phyloP scores from a whole-genome alignment of 2,797 vertebrate genomes.

The Paedocypris micromegethes region DNA sequence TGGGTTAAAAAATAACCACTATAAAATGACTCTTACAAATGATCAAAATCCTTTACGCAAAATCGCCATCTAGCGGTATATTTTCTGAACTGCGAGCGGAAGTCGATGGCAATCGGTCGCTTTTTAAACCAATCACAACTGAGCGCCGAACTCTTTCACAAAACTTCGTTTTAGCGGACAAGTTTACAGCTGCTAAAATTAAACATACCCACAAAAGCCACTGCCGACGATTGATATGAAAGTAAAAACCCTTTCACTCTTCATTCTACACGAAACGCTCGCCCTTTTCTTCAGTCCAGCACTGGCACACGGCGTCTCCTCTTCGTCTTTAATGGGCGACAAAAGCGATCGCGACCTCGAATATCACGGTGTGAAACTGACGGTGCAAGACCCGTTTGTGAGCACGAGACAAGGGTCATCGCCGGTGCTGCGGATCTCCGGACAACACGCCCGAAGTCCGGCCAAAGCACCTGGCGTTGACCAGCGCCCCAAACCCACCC shows the following conservation, averaged over 20 bases:
- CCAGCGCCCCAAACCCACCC: slow-evolving; percentile 12
- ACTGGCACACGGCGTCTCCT: background rate
- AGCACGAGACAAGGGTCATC: background rate
- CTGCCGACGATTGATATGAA: slow-evolving; percentile 7
- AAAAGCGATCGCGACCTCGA: background rate
- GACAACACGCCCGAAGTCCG: background rate
- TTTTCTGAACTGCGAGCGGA: background rate
- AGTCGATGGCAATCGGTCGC: background rate
- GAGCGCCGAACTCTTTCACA: background rate
- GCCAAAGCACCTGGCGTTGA: background rate
- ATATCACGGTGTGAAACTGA: background rate
- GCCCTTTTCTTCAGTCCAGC: background rate
- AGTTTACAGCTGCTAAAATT: background rate
- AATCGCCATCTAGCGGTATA: background rate
- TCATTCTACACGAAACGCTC: background rate
- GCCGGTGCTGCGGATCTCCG: background rate
- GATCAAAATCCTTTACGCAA: too few species aligned
- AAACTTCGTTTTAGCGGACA: background rate
- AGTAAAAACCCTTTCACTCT: background rate
- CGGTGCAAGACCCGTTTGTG: background rate
- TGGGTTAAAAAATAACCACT: too few species aligned
- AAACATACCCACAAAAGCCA: background rate
- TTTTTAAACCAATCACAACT: background rate
- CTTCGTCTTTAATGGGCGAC: background rate
- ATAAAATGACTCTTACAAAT: too few species aligned